phyloP scores from a whole-genome alignment of 2,113 vertebrate species.

The Stomatorhinus ivindoensis region DNA sequence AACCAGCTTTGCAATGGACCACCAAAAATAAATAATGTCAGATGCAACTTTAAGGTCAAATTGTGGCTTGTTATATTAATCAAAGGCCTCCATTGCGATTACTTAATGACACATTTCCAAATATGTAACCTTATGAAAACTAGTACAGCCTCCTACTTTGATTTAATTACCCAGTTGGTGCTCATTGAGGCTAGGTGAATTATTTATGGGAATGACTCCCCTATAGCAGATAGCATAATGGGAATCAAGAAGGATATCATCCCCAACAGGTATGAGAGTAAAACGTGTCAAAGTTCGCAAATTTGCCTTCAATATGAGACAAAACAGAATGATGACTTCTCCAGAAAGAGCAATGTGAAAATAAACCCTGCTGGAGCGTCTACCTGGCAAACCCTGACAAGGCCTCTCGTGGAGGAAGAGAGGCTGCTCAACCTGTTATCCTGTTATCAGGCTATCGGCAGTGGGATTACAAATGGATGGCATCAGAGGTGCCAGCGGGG shows the following conservation, averaged over 20 bases:
- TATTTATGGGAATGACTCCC: neutral
- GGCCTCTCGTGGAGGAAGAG: neutral
- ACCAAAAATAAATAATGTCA: neutral
- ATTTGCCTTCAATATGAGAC: neutral
- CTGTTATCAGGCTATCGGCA: neutral
- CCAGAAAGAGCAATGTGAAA: neutral
- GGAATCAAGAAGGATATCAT: neutral
- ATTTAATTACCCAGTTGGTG: neutral
- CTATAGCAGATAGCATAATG: neutral
- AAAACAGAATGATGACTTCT: neutral
- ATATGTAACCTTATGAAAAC: neutral
- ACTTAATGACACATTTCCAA: neutral
- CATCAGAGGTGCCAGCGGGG: neutral
- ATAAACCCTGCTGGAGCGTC: neutral
- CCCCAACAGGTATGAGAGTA: neutral
- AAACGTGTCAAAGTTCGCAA: neutral
- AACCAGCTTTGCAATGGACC: neutral
- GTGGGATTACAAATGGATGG: neutral
- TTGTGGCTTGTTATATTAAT: neutral
- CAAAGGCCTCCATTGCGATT: neutral
- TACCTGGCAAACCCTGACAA: neutral
- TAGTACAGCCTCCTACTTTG: neutral
- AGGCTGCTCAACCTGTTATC: neutral
- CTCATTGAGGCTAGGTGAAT: neutral
- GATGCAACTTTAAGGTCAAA: neutral